Conservation (phyloP, 2,888 invertebrate genomes). For the Perizoma affinitatum region DNA sequence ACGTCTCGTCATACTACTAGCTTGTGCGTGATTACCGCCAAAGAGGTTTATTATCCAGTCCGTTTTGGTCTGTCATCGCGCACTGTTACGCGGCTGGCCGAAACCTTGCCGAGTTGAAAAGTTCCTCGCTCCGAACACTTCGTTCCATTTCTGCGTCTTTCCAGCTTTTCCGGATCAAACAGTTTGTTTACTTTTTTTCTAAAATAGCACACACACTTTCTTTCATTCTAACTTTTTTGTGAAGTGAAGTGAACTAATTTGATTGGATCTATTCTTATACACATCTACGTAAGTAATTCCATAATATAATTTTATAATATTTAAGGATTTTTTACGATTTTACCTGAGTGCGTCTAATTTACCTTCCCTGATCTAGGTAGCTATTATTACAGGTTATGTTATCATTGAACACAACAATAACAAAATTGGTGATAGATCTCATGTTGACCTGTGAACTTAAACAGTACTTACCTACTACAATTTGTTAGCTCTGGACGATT, state of each 20-base stretch:
- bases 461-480: background rate
- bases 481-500: background rate
- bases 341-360: too few species aligned
- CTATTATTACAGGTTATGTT: too few species aligned
- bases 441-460: background rate
- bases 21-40: conserved; percentile 3
- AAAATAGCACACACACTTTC: conserved; percentile 2
- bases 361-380: too few species aligned
- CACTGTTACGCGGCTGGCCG: conserved; percentile 10
- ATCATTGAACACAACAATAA: too few species aligned
- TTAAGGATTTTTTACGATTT: too few species aligned
- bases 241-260: background rate
- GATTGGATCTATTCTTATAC: conserved; percentile 2
- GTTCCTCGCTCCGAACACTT: conserved; percentile 1
- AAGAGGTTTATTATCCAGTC: conserved; percentile 10
- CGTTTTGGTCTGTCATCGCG: conserved; percentile 15
- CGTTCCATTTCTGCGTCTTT: conserved; percentile 10
- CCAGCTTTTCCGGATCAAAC: conserved; percentile 11
- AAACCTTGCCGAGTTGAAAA: conserved; percentile 14
- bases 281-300: background rate
- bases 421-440: too few species aligned
- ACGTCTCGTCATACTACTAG: conserved; percentile 7
- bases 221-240: background rate
- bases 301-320: background rate
- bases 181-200: conserved; percentile 22